Evolutionary conservation across 2,113 vertebrate species (phyloP).

Genomic region (Tor tambroides): DNA sequence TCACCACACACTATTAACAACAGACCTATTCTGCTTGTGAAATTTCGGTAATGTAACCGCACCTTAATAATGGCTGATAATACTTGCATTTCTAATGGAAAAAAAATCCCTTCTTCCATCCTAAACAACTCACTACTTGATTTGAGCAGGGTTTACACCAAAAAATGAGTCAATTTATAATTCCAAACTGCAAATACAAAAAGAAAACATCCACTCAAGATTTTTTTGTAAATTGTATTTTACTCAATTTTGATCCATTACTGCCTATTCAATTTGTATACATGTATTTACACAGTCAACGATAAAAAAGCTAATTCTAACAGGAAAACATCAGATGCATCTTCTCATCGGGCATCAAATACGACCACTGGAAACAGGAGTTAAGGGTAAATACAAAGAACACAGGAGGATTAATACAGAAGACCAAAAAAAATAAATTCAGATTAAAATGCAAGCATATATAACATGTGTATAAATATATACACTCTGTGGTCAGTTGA

Average conservation of each 20-base stretch:
- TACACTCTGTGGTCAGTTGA: too few species aligned
- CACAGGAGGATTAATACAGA: neutral
- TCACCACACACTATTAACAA: too few species aligned
- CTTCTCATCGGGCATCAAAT: slow-evolving; percentile 79
- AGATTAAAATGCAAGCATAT: too few species aligned
- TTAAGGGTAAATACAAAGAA: slow-evolving; percentile 69
- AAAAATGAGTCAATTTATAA: too few species aligned
- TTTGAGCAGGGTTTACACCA: too few species aligned
- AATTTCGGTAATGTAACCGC: neutral
- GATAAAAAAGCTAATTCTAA: slow-evolving; percentile 47
- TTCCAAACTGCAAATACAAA: neutral
- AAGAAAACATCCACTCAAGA: neutral
- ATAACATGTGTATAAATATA: too few species aligned
- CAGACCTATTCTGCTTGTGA: too few species aligned
- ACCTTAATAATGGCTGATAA: neutral
- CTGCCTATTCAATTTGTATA: neutral
- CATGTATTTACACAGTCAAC: slow-evolving; percentile 68
- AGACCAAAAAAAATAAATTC: too few species aligned
- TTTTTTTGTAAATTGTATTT: slow-evolving; percentile 33
- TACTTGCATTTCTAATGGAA: neutral
- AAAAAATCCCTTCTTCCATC: neutral
- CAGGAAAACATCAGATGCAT: neutral
- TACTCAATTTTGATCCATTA: neutral
- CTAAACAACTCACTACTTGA: neutral
- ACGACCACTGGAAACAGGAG: slow-evolving; percentile 77